phyloP scores from a whole-genome alignment of 2,888 invertebrate genomes.

The Pogonocherus hispidulus region DNA sequence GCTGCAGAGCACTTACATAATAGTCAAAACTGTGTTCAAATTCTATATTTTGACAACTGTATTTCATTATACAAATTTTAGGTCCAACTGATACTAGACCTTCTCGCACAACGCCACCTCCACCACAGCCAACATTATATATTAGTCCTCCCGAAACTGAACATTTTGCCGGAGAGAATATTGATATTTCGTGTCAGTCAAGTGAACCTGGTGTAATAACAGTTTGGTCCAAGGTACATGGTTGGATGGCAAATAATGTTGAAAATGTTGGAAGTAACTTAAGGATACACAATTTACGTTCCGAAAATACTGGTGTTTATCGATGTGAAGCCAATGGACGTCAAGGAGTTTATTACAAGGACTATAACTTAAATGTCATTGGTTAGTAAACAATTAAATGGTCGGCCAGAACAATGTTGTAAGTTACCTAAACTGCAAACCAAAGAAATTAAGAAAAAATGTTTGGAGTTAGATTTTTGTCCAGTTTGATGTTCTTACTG shows the following conservation, averaged over 20 bases:
- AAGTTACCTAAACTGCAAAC: too few species aligned
- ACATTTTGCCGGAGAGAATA: constrained; percentile 72
- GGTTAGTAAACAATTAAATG: constrained; percentile 69
- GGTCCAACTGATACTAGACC: constrained; percentile 36
- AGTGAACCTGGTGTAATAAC: constrained; percentile 71
- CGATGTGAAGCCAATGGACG: constrained; percentile 74
- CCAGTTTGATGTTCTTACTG: too few species aligned
- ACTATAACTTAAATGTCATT: constrained; percentile 73
- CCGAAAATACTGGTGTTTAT: constrained; percentile 78
- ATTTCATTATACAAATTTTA: constrained; percentile 15
- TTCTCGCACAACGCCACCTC: constrained; percentile 39
- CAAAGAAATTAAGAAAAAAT: too few species aligned
- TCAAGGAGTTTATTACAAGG: constrained; percentile 69
- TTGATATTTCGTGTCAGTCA: constrained; percentile 77
- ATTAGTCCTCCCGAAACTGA: constrained; percentile 56
- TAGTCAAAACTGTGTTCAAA: constrained; percentile 30
- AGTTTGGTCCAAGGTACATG: constrained; percentile 75
- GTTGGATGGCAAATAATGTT: constrained; percentile 73
- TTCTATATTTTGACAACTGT: constrained; percentile 4
- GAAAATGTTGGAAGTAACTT: constrained; percentile 72
- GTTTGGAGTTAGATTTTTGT: too few species aligned
- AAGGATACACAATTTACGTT: constrained; percentile 72
- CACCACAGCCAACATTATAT: constrained; percentile 46
- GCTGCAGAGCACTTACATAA: too few species aligned
- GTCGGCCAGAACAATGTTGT: too few species aligned